Evolutionary conservation across 2,888 invertebrate genomes (phyloP), one percentile per base, ranked within the genome.

Genomic region (Apodemia duryi): DNA sequence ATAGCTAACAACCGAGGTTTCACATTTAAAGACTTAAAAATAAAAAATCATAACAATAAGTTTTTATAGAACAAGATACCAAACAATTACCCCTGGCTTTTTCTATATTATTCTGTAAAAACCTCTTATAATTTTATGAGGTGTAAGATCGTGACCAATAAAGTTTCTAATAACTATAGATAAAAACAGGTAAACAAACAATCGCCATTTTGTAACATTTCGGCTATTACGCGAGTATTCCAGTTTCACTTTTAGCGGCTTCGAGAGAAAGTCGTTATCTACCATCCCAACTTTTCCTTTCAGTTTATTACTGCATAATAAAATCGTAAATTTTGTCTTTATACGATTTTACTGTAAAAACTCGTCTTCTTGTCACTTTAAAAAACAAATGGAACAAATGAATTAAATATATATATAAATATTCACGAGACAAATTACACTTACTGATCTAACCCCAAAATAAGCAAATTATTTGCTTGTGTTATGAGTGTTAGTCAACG

Each of bases 201-300:
- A 29, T 29, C 57, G 13, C 35, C 35, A 51, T 51, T 57, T 60
- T 13, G 57, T 79, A 78, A 46, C 29, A 81, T 80, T 79, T 79
- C 57, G 57, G 57, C 74, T 76, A 61, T 57, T 70, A 75, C 76
- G 76, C 76, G 77, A 79, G 77, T 80, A 81, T 84, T 83, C 79
- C 86, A 85, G 86, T 91, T 91, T 91, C 90, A 89, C 91, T 90
- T 91, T 90, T 89, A 90, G 87, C 86, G 80, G 84, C 78, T 76
- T 74, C 77, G 69, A 83, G 91, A 86, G 91, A 91, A 91, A 91
- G 91, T 88, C 74, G 80, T 80, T 81, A 83, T 83, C 79, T 83
- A 77, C 74, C 79, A 75, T 82, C 81, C 80, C 79, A 82, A 85
- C 86, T 86, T 81, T 88, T 88, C 84, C 86, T 87, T 86, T 88